These are phyloP conservation scores for Halcyon senegalensis DNA, from an alignment of 2,113 vertebrate genomes.

Conservation along the genomic window DNA sequence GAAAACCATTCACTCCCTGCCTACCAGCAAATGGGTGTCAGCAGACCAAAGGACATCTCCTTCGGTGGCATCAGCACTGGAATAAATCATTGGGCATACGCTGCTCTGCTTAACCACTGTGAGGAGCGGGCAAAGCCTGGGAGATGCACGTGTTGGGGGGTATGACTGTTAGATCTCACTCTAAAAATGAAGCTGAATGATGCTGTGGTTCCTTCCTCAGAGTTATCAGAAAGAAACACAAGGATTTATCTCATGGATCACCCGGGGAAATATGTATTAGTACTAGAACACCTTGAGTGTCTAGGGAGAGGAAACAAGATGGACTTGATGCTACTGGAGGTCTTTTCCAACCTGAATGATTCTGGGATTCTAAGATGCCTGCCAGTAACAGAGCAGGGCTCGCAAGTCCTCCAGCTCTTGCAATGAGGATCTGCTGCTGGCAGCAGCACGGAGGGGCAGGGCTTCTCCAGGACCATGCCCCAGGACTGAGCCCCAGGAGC, in stretches of 20 bases:
- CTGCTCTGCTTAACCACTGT: no score
- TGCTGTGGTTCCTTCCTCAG: fast-evolving
- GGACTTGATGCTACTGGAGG: no score
- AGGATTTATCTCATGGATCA: no score
- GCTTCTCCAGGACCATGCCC: no score
- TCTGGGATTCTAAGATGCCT: neutral
- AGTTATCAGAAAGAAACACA: no score
- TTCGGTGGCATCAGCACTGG: fast-evolving
- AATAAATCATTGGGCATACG: neutral
- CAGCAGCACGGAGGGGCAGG: neutral
- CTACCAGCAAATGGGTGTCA: neutral
- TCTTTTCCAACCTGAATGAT: no score
- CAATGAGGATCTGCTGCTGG: neutral
- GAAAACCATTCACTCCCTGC: neutral
- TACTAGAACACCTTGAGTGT: neutral
- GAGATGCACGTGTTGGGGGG: neutral
- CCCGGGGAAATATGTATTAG: neutral
- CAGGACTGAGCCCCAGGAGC: neutral
- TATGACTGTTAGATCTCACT: fast-evolving
- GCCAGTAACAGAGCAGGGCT: neutral
- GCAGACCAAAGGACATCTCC: neutral
- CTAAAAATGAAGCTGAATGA: neutral
- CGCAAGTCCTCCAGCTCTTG: neutral
- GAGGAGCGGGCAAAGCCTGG: neutral
- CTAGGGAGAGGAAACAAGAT: neutral